Evolutionary conservation across 2,888 invertebrate genomes (phyloP).

Genomic region (Salpingus planirostris): DNA sequence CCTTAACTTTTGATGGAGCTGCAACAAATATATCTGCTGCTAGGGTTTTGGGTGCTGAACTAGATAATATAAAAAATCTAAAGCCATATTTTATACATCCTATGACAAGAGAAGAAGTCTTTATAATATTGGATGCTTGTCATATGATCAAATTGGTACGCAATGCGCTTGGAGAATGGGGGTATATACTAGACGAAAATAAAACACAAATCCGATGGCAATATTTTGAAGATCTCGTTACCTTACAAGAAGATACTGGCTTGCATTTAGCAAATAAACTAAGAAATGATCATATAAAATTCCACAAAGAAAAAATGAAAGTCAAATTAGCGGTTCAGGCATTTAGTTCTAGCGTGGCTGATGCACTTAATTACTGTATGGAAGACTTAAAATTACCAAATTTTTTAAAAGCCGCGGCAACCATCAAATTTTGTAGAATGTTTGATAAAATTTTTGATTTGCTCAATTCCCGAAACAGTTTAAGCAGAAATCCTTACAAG

Average conservation of each 20-base stretch:
- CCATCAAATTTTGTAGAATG: slow-evolving; percentile 10
- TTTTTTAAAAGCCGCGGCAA: slow-evolving; percentile 7
- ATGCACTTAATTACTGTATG: slow-evolving; percentile 8
- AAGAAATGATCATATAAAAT: slow-evolving; percentile 8
- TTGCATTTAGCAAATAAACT: slow-evolving; percentile 4
- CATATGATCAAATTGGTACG: slow-evolving; percentile 7
- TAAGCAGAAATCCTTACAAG: neutral
- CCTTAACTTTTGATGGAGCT: slow-evolving; percentile 11
- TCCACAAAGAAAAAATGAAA: slow-evolving; percentile 13
- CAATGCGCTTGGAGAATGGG: neutral
- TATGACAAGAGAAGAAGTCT: neutral
- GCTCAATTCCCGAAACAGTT: slow-evolving; percentile 15
- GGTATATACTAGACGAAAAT: neutral
- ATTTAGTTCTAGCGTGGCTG: slow-evolving; percentile 11
- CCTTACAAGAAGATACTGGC: neutral
- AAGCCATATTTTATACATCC: slow-evolving; percentile 5
- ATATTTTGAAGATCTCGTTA: neutral
- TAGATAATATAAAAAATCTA: neutral
- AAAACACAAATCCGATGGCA: slow-evolving; percentile 1
- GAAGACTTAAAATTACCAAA: neutral
- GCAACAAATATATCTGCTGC: slow-evolving; percentile 3
- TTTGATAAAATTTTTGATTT: slow-evolving; percentile 24
- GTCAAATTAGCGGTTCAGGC: slow-evolving; percentile 15
- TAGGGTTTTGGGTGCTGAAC: neutral
- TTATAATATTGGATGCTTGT: slow-evolving; percentile 4